phyloP scores from a whole-genome alignment of 1,140 invertebrate genomes.

The Yoshiicerus persimilis region DNA sequence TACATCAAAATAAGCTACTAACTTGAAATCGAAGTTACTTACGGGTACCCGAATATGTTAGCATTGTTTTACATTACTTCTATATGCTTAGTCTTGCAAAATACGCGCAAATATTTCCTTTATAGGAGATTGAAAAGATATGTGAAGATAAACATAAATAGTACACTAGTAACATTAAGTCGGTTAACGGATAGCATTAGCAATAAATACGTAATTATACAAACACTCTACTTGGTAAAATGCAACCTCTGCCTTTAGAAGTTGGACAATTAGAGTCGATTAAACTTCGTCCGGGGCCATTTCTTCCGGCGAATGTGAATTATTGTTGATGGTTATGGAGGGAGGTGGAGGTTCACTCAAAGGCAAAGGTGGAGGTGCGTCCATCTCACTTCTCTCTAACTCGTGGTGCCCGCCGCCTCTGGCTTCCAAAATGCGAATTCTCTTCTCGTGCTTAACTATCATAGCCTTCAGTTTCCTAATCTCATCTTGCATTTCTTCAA shows the following conservation, averaged over 20 bases:
- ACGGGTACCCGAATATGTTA: background rate
- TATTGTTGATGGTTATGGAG: slow-evolving; percentile 31
- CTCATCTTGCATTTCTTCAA: slow-evolving; percentile 81
- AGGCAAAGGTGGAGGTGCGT: slow-evolving; percentile 29
- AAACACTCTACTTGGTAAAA: background rate
- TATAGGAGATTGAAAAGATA: background rate
- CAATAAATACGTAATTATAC: slow-evolving; percentile 15
- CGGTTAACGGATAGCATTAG: background rate
- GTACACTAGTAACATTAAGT: background rate
- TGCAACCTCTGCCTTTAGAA: background rate
- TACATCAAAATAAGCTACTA: slow-evolving; percentile 6
- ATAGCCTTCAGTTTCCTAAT: slow-evolving; percentile 89
- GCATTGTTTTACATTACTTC: background rate
- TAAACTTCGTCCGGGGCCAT: slow-evolving; percentile 50
- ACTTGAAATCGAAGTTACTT: background rate
- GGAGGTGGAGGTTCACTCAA: slow-evolving; percentile 37
- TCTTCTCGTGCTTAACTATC: slow-evolving; percentile 90
- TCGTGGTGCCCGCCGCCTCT: slow-evolving; percentile 43
- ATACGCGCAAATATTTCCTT: background rate
- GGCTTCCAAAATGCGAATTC: slow-evolving; percentile 73
- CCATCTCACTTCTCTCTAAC: slow-evolving; percentile 15
- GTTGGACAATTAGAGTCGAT: background rate
- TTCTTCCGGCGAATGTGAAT: slow-evolving; percentile 42
- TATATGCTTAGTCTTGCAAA: background rate
- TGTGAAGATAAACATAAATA: slow-evolving; percentile 1